Base-by-base conservation (phyloP, 2,888 invertebrate genomes). In the Spisula solida region DNA sequence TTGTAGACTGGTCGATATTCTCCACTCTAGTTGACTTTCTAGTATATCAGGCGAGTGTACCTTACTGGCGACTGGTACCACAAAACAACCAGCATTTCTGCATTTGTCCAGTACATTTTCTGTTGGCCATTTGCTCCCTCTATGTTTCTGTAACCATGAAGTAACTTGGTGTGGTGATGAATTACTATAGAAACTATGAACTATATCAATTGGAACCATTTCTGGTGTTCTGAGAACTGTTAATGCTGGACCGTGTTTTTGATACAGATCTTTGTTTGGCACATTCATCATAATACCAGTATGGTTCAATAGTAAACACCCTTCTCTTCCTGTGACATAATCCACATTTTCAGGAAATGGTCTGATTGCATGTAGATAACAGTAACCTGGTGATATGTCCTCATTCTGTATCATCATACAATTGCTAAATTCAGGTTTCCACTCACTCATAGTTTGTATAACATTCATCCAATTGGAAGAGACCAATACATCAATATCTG, bases 81-180 rank as follows among this genome's bases (percentile, higher is more conserved):
- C n/a, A n/a, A n/a, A n/a, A n/a, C n/a, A n/a, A n/a, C 80, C 80
- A 80, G 80, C 10, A 0, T 12, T 48, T 29, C 48, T 80, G 80
- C 80, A 80, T 12, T 18, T 48, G 20, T 20, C 4, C n/a, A 14
- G 1, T 25, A 80, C 34, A 18, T 47, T n/a, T 18, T 47, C 48
- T n/a, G n/a, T n/a, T n/a, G n/a, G n/a, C n/a, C n/a, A n/a, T n/a
- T n/a, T n/a, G n/a, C n/a, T n/a, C n/a, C n/a, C n/a, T n/a, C n/a
- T n/a, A n/a, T n/a, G n/a, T n/a, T n/a, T n/a, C n/a, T n/a, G n/a
- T n/a, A n/a, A n/a, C n/a, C n/a, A n/a, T n/a, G n/a, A n/a, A n/a
- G n/a, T n/a, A n/a, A n/a, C n/a, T n/a, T n/a, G n/a, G n/a, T n/a
- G n/a, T n/a, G n/a, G n/a, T n/a, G n/a, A n/a, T n/a, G n/a, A n/a